Base-by-base conservation (phyloP, 2,888 invertebrate genomes). In the Agonopterix subpropinquella region DNA sequence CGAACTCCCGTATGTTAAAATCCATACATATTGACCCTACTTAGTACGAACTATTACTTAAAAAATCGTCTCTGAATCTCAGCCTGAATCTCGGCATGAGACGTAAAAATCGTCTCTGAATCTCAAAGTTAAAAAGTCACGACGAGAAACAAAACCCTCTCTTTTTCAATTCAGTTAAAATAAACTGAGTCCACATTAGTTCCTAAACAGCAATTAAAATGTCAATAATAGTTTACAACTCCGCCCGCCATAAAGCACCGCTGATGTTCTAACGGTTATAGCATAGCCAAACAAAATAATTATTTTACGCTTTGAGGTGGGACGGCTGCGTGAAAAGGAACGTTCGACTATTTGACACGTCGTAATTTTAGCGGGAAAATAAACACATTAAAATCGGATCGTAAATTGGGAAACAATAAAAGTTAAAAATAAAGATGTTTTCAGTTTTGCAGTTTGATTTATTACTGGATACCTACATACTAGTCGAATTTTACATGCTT, bases 211-310 rank as follows among this genome's bases (percentile, higher is more conserved):
- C 28, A 28, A 43, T 47, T 36, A 47, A 47, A 43, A 47, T 43
- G 43, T 43, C 47, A 47, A 43, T 47, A 10, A 47, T 39, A 39
- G 41, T 41, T 41, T 47, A 47, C 41, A 43, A 11, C 13, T 35
- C 13, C 4, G 36, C 11, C 13, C 4, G 36, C 11, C 36, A 5
- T 39, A 39, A n/a, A 39, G n/a, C 18, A n/a, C 44, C n/a, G 9
- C 11, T 28, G 8, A 18, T 39, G 39, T 48, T 48, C 5, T 36
- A 48, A 41, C 11, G 36, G 13, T 36, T 10, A 18, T 10, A n/a
- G 44, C 48, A 44, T 10, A n/a, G 44, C 48, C 48, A 48, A 48
- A n/a, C 13, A 44, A 48, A 48, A 48, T 48, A 48, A 48, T 41
- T 44, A 35, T n/a, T 43, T 11, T 13, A 15, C 35, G 43, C 47